Conservation (phyloP, 2,113 vertebrate genomes). For the Cyprinodon brontotheroides region DNA sequence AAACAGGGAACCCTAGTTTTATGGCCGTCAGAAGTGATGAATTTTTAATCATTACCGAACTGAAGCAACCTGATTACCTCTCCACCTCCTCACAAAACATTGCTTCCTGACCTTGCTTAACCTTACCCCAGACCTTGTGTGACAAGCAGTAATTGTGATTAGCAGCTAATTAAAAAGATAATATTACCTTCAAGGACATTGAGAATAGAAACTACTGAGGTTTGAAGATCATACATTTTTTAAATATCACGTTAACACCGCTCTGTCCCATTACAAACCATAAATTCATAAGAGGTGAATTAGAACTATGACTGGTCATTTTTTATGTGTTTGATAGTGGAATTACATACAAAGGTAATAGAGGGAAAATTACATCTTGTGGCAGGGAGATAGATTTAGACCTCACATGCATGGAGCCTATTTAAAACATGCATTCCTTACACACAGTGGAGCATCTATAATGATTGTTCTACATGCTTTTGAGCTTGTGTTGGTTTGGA, state of each 20-base stretch:
- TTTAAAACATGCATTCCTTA: slow-evolving; percentile 14
- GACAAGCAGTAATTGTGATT: slow-evolving; percentile 65
- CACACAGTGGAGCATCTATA: slow-evolving; percentile 11
- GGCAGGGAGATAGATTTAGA: not conserved
- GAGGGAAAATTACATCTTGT: not conserved
- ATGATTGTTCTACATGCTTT: slow-evolving; percentile 25
- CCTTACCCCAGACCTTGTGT: slow-evolving; percentile 58
- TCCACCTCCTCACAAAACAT: not conserved
- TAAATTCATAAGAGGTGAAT: not conserved
- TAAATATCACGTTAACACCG: slow-evolving; percentile 27
- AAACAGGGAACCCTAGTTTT: not conserved
- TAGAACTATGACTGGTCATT: not conserved
- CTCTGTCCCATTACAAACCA: slow-evolving; percentile 45
- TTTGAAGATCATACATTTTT: slow-evolving; percentile 10
- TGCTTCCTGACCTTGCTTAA: slow-evolving; percentile 1
- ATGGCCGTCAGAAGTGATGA: not conserved
- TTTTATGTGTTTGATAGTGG: not conserved
- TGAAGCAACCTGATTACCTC: slow-evolving; percentile 3
- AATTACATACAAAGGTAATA: not conserved
- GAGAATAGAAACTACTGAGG: slow-evolving; percentile 17
- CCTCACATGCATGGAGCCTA: not conserved
- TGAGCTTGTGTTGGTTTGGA: slow-evolving; percentile 32
- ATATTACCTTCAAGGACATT: slow-evolving; percentile 41
- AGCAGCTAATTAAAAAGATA: slow-evolving; percentile 65
- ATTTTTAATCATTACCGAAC: slow-evolving; percentile 22